Conservation (phyloP, 2,888 invertebrate genomes). For the Gari tellinella region DNA sequence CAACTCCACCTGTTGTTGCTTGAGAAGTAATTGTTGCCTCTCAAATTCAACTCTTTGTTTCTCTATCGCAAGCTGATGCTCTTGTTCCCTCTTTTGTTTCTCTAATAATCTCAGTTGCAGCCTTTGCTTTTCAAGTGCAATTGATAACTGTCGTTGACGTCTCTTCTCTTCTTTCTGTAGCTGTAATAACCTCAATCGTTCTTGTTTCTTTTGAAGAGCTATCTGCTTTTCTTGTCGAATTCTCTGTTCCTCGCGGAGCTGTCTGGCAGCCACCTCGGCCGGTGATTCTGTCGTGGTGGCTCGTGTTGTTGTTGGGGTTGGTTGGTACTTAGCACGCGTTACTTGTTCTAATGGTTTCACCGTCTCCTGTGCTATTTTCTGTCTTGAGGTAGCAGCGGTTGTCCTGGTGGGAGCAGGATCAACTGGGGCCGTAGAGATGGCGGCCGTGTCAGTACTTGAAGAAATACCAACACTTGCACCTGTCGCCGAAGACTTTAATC, state of each 20-base stretch:
- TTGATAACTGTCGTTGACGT: slow-evolving; percentile 17
- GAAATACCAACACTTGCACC: too few relatives aligned
- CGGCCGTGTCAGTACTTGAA: slow-evolving; percentile 22
- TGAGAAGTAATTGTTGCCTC: slow-evolving; percentile 27
- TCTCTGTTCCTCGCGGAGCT: slow-evolving; percentile 18
- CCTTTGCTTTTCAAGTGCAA: slow-evolving; percentile 20
- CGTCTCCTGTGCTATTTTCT: too few relatives aligned
- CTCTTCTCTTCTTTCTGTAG: slow-evolving; percentile 33
- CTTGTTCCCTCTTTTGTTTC: slow-evolving; percentile 30
- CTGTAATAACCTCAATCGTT: too few relatives aligned
- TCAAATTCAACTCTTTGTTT: slow-evolving; percentile 44
- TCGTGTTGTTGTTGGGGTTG: slow-evolving; percentile 2
- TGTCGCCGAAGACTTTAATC: too few relatives aligned
- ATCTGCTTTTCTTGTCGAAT: too few relatives aligned
- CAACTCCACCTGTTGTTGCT: slow-evolving; percentile 44
- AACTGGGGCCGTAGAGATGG: slow-evolving; percentile 25
- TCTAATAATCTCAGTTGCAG: slow-evolving; percentile 21
- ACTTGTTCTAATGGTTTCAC: background rate
- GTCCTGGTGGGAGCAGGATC: slow-evolving; percentile 37
- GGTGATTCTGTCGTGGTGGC: slow-evolving; percentile 1
- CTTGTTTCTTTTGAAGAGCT: too few relatives aligned
- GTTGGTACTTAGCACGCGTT: background rate
- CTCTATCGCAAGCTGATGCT: slow-evolving; percentile 25
- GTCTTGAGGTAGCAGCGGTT: slow-evolving; percentile 5
- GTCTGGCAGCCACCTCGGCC: slow-evolving; percentile 1